Conservation (phyloP, 1,140 invertebrate genomes). For the Apis laboriosa region DNA sequence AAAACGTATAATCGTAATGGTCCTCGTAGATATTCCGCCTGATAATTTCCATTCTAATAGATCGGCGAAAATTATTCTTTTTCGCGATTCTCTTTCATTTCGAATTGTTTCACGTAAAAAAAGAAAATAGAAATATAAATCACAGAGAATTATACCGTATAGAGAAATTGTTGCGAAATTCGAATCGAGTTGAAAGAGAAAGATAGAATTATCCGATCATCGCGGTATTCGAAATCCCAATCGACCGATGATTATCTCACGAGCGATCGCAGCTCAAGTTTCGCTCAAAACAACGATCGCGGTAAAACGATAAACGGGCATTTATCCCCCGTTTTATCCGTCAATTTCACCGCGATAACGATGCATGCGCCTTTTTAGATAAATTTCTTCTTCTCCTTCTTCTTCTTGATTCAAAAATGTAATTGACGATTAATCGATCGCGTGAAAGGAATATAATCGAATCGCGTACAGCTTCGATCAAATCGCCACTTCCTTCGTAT, state of each 20-base stretch:
- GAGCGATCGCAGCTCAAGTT: not conserved
- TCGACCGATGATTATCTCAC: not conserved
- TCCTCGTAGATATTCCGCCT: conserved; percentile 1
- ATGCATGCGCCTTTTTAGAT: no score
- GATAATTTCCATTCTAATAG: conserved; percentile 30
- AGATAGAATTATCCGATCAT: not conserved
- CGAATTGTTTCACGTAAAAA: not conserved
- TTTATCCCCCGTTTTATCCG: no score
- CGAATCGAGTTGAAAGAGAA: not conserved
- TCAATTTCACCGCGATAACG: no score
- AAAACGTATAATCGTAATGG: not conserved
- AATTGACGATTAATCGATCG: no score
- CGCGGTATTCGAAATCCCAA: not conserved
- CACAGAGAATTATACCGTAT: no score
- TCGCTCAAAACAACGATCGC: no score
- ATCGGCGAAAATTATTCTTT: conserved; percentile 39
- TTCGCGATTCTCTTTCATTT: not conserved
- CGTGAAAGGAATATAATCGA: not conserved
- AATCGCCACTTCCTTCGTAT: not conserved
- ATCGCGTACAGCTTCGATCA: not conserved
- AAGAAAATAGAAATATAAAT: no score
- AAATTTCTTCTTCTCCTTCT: no score
- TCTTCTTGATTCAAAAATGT: no score
- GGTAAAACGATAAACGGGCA: no score
- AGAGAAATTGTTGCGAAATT: no score